phyloP scores from a whole-genome alignment of 1,140 invertebrate genomes.

The Papilio xuthus region DNA sequence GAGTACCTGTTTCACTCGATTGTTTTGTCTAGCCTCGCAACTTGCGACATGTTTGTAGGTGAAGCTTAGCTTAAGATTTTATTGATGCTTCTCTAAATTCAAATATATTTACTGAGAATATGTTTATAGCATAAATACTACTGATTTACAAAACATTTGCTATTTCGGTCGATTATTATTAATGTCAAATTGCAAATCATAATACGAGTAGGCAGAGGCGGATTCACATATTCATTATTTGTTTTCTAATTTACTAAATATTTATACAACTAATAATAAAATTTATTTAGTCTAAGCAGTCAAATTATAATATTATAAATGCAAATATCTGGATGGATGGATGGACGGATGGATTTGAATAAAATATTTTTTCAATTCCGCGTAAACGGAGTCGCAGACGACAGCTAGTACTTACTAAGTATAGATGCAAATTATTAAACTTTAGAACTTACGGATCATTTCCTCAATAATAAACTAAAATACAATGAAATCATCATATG shows the following conservation, averaged over 20 bases:
- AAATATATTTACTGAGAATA: not conserved
- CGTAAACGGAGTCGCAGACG: too few species aligned
- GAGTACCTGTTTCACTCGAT: not conserved
- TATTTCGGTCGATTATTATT: not conserved
- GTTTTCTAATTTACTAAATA: too few species aligned
- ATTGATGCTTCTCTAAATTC: slow-evolving; percentile 1
- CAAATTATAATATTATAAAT: too few species aligned
- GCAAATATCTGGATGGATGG: too few species aligned
- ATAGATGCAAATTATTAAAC: too few species aligned
- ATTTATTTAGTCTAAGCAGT: too few species aligned
- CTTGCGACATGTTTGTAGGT: slow-evolving; percentile 21
- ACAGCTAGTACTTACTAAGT: too few species aligned
- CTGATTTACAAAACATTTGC: not conserved
- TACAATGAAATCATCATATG: not conserved
- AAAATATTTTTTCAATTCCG: too few species aligned
- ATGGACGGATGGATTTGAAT: too few species aligned
- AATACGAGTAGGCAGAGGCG: not conserved
- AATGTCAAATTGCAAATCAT: too few species aligned
- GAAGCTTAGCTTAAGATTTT: slow-evolving; percentile 20
- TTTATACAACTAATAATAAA: too few species aligned
- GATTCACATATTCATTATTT: not conserved
- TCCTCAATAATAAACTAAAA: not conserved
- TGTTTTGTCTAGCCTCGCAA: slow-evolving; percentile 21
- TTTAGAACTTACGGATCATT: too few species aligned
- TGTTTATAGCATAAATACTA: not conserved